Base-by-base conservation (phyloP, 2,888 invertebrate species). In the Troides helena region DNA sequence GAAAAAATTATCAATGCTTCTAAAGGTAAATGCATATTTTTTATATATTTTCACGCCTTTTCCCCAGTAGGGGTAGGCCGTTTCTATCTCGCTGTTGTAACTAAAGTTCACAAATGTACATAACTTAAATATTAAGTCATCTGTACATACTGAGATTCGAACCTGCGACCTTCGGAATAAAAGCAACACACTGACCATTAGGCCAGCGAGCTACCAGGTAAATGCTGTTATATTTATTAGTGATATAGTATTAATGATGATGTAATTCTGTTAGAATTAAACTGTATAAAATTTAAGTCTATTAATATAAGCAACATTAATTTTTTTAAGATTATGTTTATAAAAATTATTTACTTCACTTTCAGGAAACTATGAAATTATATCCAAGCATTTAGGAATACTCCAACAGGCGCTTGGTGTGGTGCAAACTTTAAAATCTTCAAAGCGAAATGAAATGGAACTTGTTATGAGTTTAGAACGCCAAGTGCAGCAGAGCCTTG, bases 391-490 rank as follows among this genome's bases (percentile, higher is more conserved):
- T 67, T 69, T 86, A 1, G 93, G 91, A 1, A 75, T 92, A 0
- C 72, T 93, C 0, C 93, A 93, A 69, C 92, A 92, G 72, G 86
- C 90, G 0, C 67, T 91, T 50, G 93, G 85, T 3, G 92, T 95
- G 18, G 91, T 94, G 8, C 94, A 95, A 76, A 90, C 94, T 0
- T 76, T 95, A 23, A 94, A 94, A 76, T 94, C 94, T 0, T 91
- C 93, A 0, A 88, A 87, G 71, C 87, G 93, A 0, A 84, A 89
- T 0, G 92, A 93, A 70, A 84, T 94, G 36, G 95, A 95, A 70
- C 84, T 95, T 25, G 81, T 95, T 7, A 91, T 93, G 78, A 94
- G 93, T 73, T 84, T 95, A 23, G 95, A 95, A 82, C 94, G 94
- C 76, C 90, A 95, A 74, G 92, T 95, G 69, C 79, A 94, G 36